Percentiles rank a stretch among this genome's conserved stretches.
Evolutionary conservation across 2,113 vertebrate genomes (phyloP).

Genomic region (Percina caprodes): DNA sequence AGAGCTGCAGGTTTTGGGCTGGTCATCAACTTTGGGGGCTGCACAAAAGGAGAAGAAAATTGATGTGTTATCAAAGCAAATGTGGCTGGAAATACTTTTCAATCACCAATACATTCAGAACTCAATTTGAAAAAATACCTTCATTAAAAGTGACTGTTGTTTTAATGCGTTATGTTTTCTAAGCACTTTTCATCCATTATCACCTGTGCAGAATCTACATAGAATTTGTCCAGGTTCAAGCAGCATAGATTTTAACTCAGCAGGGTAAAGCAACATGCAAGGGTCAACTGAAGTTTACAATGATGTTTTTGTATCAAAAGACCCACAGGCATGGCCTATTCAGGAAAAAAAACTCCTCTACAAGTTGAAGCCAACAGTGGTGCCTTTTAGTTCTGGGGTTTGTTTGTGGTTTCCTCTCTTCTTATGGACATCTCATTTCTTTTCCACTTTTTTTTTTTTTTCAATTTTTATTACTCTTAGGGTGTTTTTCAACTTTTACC

Average conservation of each 20-base stretch:
- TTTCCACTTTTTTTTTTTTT: slow-evolving; percentile 55
- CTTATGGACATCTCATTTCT: slow-evolving; percentile 53
- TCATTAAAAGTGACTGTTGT: neutral
- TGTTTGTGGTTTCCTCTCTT: slow-evolving; percentile 67
- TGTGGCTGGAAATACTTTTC: neutral
- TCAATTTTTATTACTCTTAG: slow-evolving; percentile 39
- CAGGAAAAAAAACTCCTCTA: slow-evolving; percentile 51
- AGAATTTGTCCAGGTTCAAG: slow-evolving; percentile 57
- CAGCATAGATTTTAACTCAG: slow-evolving; percentile 35
- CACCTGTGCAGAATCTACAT: slow-evolving; percentile 3
- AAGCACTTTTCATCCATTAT: neutral
- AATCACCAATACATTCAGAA: neutral
- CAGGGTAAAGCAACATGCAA: slow-evolving; percentile 46
- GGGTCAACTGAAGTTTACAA: slow-evolving; percentile 70
- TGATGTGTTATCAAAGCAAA: slow-evolving; percentile 20
- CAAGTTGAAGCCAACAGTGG: slow-evolving; percentile 62
- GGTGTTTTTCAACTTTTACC: slow-evolving; percentile 63
- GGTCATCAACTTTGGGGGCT: slow-evolving; percentile 83
- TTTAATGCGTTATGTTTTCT: neutral
- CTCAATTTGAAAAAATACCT: neutral
- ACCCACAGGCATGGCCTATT: slow-evolving; percentile 51
- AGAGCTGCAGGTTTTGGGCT: slow-evolving; percentile 92
- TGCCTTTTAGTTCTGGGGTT: slow-evolving; percentile 54
- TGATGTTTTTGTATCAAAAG: slow-evolving; percentile 61
- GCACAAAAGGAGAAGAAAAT: slow-evolving; percentile 53